These are phyloP conservation scores for Cyprinodon variegatus DNA, from an alignment of 2,113 vertebrate species.

Conservation along the genomic window DNA sequence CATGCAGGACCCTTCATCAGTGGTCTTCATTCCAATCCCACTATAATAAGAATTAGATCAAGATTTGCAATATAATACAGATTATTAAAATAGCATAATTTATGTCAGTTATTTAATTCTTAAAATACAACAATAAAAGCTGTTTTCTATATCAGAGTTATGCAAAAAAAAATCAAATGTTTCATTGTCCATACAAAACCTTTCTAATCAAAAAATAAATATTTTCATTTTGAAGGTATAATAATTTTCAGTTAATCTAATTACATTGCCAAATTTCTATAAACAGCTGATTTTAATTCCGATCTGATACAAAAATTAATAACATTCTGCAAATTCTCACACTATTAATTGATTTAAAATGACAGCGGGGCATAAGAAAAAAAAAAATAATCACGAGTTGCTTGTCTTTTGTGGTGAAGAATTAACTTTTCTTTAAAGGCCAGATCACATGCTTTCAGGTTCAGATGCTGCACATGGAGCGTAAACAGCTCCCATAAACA, in stretches of 20 bases:
- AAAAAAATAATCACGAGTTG: constrained; percentile 26
- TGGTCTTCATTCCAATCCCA: no score
- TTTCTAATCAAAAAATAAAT: neutral
- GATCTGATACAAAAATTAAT: neutral
- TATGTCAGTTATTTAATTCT: neutral
- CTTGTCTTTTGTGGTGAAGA: constrained; percentile 25
- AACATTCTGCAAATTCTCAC: constrained; percentile 12
- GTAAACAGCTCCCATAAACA: constrained; percentile 55
- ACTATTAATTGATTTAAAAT: constrained; percentile 19
- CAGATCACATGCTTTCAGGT: constrained; percentile 65
- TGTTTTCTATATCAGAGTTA: neutral
- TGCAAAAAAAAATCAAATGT: neutral
- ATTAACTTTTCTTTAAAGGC: constrained; percentile 48
- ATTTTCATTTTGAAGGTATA: neutral
- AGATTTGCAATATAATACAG: neutral
- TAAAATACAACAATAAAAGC: neutral
- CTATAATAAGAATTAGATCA: no score
- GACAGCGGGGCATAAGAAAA: neutral
- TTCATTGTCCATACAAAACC: neutral
- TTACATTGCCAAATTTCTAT: neutral
- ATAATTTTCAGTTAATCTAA: neutral
- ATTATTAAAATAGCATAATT: neutral
- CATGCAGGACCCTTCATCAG: no score
- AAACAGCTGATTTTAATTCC: neutral
- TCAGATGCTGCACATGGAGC: constrained; percentile 23